Base-by-base conservation (phyloP, 2,113 vertebrate genomes). In the Forbesichthys agassizii region DNA sequence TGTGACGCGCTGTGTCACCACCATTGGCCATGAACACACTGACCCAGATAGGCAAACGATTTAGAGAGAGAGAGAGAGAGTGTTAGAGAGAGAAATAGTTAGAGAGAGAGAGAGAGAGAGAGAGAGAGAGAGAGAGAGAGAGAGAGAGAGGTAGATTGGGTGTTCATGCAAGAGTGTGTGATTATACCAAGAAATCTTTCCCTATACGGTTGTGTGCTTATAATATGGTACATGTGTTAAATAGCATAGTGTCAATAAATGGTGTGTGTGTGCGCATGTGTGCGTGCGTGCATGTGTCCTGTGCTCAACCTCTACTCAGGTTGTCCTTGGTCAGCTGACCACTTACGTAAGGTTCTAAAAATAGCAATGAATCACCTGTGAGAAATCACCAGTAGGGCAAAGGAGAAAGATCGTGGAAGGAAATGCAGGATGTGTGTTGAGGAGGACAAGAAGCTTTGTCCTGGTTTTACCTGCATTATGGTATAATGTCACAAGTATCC, bases 361-460 rank as follows among this genome's bases (percentile, higher is more conserved):
- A 83, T 82, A 86, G 83, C 80, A 6, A 55, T 59, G 76, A 75
- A 70, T 83, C 82, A 84, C 82, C 87, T 89, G 84, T 69, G 54
- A 56, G 8, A 20, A 42, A 42, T 42, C 36, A 42, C 36, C 36
- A 42, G 36, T 42, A 42, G 36, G 7, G 36, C 36, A 42, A 42
- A 42, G 36, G 36, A 42, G 36, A 42, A 42, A 42, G 36, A 42
- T 42, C 5, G 5, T 8, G 3, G 36, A 42, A 8, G 36, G 5
- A 42, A 5, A 42, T 5, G 36, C 36, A 42, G 36, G 7, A 7
- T 42, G 36, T 42, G 36, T 42, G 36, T 8, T 27, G 27, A 27
- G 27, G 27, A 27, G 27, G 27, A 2, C 2, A 27, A 27, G 27
- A 27, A 27, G 1, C 36, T 42, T 42, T 42, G 36, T 42, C 5